These are phyloP conservation scores for Mesorhabditis belari DNA, from an alignment of 2,888 invertebrate genomes.

Conservation along the genomic window DNA sequence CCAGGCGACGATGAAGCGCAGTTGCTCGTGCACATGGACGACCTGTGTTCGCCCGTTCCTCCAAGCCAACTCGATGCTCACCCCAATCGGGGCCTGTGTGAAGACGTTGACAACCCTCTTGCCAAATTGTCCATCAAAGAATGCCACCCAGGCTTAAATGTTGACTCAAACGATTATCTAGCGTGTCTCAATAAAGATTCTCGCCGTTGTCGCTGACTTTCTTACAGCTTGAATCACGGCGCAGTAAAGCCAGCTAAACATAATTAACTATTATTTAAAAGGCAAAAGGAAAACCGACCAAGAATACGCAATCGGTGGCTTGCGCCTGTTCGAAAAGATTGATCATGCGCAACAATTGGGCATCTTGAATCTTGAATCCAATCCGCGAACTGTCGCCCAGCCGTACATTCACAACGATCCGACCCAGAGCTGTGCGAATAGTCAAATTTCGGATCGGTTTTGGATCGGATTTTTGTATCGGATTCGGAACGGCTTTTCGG, in stretches of 20 bases:
- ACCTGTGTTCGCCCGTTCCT: not conserved
- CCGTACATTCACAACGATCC: too few relatives aligned
- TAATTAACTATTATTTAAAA: not conserved
- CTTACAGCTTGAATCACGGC: constrained; percentile 33
- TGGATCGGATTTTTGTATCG: too few relatives aligned
- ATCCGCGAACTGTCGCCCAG: constrained; percentile 13
- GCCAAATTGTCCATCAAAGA: not conserved
- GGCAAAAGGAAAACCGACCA: constrained; percentile 13
- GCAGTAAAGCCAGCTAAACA: constrained; percentile 34
- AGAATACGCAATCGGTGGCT: constrained; percentile 42
- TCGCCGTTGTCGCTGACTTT: constrained; percentile 22
- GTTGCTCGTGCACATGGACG: not conserved
- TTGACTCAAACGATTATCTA: too few relatives aligned
- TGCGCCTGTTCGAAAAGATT: constrained; percentile 30
- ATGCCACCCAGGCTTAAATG: not conserved
- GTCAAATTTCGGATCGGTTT: too few relatives aligned
- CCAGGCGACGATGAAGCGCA: not conserved
- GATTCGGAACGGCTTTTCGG: too few relatives aligned
- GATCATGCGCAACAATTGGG: constrained; percentile 27
- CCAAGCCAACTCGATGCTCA: not conserved
- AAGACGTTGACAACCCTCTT: not conserved
- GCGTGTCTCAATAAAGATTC: too few relatives aligned
- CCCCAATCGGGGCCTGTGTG: not conserved
- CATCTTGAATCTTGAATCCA: constrained; percentile 15
- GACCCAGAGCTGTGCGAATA: too few relatives aligned